Conservation (phyloP, 2,888 invertebrate species). For the Electrophaes corylata region DNA sequence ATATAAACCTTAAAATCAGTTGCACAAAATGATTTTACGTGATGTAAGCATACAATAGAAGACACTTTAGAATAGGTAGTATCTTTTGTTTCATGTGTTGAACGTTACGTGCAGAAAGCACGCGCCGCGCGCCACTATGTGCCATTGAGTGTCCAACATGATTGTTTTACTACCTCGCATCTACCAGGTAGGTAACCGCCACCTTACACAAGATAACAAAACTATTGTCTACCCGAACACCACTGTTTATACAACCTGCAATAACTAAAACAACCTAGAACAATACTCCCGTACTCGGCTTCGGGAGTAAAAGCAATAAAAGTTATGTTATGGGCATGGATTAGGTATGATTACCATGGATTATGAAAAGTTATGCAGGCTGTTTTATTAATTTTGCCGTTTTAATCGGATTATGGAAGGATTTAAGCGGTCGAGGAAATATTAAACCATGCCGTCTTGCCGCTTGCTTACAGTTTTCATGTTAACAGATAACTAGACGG, state of each 20-base stretch:
- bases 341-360: constrained; percentile 8
- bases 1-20: background rate
- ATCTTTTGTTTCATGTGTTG: constrained; percentile 24
- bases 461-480: constrained; percentile 24
- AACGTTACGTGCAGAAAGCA: constrained; percentile 23
- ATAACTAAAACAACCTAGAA: constrained; percentile 15
- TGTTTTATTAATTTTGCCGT: constrained; percentile 29
- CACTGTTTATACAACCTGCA: constrained; percentile 30
- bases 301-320: constrained; percentile 29
- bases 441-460: constrained; percentile 10
- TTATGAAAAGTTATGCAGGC: constrained; percentile 28
- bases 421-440: constrained; percentile 7
- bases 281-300: constrained; percentile 32
- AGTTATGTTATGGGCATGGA: constrained; percentile 29
- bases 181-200: constrained; percentile 27
- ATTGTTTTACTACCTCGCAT: constrained; percentile 13
- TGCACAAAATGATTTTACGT: constrained; percentile 7
- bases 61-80: constrained; percentile 7
- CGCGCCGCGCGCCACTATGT: no score
- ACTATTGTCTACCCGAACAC: constrained; percentile 26
- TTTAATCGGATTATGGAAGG: constrained; percentile 34
- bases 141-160: constrained; percentile 3
- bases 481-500: background rate
- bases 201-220: constrained; percentile 34
- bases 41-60: constrained; percentile 14